phyloP scores from a whole-genome alignment of 1,140 invertebrate species.

The Cotesia vestalis region DNA sequence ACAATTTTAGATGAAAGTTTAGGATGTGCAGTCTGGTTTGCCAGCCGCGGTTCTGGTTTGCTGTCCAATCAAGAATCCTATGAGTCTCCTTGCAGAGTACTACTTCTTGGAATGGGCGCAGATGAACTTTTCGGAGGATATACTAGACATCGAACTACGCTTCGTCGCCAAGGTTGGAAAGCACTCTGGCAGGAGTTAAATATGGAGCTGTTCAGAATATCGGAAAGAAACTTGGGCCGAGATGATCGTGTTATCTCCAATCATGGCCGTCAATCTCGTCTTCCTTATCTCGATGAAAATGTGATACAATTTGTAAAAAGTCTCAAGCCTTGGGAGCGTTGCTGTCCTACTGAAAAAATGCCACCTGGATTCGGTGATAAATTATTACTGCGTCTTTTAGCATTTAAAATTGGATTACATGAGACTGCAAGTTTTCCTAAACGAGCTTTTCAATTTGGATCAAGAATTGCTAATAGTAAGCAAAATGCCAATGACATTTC shows the following conservation, averaged over 20 bases:
- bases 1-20: slow-evolving; percentile 97
- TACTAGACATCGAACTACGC: slow-evolving; percentile 81
- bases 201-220: slow-evolving; percentile 84
- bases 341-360: slow-evolving; percentile 71
- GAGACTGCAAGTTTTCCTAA: slow-evolving; percentile 81
- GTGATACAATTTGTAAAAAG: slow-evolving; percentile 78
- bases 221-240: slow-evolving; percentile 90
- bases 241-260: slow-evolving; percentile 90
- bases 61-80: slow-evolving; percentile 60
- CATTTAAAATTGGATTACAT: slow-evolving; percentile 75
- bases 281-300: slow-evolving; percentile 95
- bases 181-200: slow-evolving; percentile 76
- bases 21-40: slow-evolving; percentile 95
- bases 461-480: slow-evolving; percentile 90
- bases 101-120: slow-evolving; percentile 91
- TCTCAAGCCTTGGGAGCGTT: slow-evolving; percentile 80
- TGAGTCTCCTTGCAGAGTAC: slow-evolving; percentile 75
- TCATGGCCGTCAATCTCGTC: slow-evolving; percentile 80
- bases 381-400: slow-evolving; percentile 83
- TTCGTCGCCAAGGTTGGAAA: slow-evolving; percentile 73
- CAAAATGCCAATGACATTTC: slow-evolving; percentile 87
- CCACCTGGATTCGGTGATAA: slow-evolving; percentile 92
- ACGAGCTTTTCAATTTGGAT: slow-evolving; percentile 97
- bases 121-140: slow-evolving; percentile 98
- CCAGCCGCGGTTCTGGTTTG: slow-evolving; percentile 77